These are phyloP conservation scores for Lasaia peninsularis DNA, from an alignment of 1,140 invertebrate species.

Conservation along the genomic window DNA sequence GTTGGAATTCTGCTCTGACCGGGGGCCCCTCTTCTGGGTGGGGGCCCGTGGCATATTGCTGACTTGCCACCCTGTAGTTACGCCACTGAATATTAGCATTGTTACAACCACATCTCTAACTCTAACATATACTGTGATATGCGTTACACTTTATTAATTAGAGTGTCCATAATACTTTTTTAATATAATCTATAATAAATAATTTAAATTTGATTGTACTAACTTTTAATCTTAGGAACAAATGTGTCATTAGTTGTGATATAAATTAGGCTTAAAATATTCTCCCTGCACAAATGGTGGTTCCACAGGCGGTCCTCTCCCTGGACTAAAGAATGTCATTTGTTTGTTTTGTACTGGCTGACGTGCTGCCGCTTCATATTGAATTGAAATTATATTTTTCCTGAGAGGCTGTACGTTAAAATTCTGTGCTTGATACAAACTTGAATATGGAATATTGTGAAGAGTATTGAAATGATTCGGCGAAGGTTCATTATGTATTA, in stretches of 20 bases:
- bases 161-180: no score
- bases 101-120: no score
- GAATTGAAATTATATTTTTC: slow-evolving; percentile 7
- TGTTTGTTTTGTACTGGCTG: slow-evolving; percentile 4
- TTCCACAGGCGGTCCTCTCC: slow-evolving; percentile 23
- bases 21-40: no score
- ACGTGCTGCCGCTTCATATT: neutral
- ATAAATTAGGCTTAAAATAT: slow-evolving; percentile 36
- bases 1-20: no score
- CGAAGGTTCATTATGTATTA: slow-evolving; percentile 74
- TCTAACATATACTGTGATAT: no score
- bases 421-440: slow-evolving; percentile 13
- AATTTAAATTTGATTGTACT: no score
- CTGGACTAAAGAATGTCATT: slow-evolving; percentile 30
- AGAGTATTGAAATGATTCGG: neutral
- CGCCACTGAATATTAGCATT: no score
- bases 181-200: no score
- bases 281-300: slow-evolving; percentile 26
- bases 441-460: slow-evolving; percentile 12
- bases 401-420: slow-evolving; percentile 1
- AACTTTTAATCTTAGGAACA: no score
- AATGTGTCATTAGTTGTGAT: slow-evolving; percentile 15
- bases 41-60: no score
- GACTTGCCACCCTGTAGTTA: no score
- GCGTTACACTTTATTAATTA: no score